Conservation (phyloP, 2,888 invertebrate species). For the Vannuccia rotundouncinata region DNA sequence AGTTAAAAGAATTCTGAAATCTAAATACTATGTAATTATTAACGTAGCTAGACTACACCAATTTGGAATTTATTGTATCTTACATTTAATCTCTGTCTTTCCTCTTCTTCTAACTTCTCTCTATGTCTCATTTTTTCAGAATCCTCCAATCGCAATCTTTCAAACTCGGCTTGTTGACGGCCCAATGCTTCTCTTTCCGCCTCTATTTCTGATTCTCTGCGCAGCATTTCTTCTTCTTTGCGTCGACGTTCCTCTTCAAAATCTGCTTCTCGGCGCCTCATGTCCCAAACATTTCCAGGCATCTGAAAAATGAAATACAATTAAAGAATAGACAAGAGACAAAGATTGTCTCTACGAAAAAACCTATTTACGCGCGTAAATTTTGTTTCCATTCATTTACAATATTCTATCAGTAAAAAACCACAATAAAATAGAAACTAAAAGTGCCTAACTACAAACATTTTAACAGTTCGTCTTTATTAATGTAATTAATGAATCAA, state of each 20-base stretch:
- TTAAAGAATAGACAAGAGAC: background rate
- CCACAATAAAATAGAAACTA: too few relatives aligned
- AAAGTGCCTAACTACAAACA: too few relatives aligned
- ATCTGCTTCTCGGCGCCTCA: conserved; percentile 35
- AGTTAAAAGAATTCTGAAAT: too few relatives aligned
- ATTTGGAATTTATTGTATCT: too few relatives aligned
- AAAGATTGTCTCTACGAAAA: background rate
- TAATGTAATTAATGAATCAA: too few relatives aligned
- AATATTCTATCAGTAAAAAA: too few relatives aligned
- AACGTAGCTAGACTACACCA: too few relatives aligned
- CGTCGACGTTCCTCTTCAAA: conserved; percentile 43
- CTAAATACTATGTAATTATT: too few relatives aligned
- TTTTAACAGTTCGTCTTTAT: too few relatives aligned
- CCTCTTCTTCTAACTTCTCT: background rate
- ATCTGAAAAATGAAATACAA: background rate
- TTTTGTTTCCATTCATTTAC: too few relatives aligned
- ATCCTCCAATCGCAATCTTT: conserved; percentile 43
- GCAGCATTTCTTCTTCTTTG: conserved; percentile 43
- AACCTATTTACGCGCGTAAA: too few relatives aligned
- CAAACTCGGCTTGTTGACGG: conserved; percentile 44
- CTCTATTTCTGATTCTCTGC: conserved; percentile 43
- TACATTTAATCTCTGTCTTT: background rate
- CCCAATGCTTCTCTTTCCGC: conserved; percentile 44
- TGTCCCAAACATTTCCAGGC: background rate
- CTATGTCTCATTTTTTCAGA: conserved; percentile 28